Evolutionary conservation across 2,797 vertebrate genomes (phyloP).

Genomic region (Spheniscus humboldti): DNA sequence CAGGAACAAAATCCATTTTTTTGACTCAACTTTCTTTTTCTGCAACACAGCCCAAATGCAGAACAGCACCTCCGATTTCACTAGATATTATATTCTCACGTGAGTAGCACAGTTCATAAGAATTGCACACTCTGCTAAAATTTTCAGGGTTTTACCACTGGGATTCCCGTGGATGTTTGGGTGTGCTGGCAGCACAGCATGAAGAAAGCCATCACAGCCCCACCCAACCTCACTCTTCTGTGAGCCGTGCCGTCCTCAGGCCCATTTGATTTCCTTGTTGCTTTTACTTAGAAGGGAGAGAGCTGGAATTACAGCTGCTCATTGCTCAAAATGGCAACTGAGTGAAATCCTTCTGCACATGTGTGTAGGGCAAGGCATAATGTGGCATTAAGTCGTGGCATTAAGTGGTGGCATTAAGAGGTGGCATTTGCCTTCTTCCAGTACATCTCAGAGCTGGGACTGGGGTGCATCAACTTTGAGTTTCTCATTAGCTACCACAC

Average conservation of each 20-base stretch:
- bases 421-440: neutral
- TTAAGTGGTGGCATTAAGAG: neutral
- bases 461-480: neutral
- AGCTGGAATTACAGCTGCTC: neutral
- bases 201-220: neutral
- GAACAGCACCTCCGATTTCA: neutral
- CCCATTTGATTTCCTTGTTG: neutral
- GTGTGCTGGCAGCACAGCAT: neutral
- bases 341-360: neutral
- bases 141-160: neutral
- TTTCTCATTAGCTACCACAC: neutral
- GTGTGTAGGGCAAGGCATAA: neutral
- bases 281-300: neutral
- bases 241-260: neutral
- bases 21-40: neutral
- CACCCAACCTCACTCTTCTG: neutral
- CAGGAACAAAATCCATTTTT: neutral
- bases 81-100: neutral
- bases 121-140: accelerated
- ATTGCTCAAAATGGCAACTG: neutral
- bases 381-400: neutral
- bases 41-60: neutral
- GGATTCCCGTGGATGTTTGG: neutral
- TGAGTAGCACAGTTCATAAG: neutral
- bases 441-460: neutral